Conservation (phyloP, 2,888 invertebrate species). For the Palloptera scutellata region DNA sequence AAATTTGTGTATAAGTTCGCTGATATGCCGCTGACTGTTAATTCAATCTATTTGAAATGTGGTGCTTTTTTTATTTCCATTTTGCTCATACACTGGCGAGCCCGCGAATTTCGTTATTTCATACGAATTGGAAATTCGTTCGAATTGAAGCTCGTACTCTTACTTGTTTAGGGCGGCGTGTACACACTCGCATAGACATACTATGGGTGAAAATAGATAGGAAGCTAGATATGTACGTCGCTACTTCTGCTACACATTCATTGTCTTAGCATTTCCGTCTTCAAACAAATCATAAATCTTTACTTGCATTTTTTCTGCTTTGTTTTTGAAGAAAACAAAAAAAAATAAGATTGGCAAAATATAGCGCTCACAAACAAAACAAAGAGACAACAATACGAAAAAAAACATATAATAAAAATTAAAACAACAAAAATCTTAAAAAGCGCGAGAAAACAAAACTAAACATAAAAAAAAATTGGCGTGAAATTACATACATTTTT, state of each 20-base stretch:
- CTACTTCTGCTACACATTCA: slow-evolving; percentile 18
- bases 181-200: neutral
- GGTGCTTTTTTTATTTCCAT: too few species aligned
- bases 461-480: slow-evolving; percentile 58
- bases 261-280: slow-evolving; percentile 49
- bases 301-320: slow-evolving; percentile 42
- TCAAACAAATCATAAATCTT: slow-evolving; percentile 60
- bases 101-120: too few species aligned
- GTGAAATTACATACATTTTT: slow-evolving; percentile 61
- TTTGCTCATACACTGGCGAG: too few species aligned
- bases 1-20: slow-evolving; percentile 38
- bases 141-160: too few species aligned
- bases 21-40: slow-evolving; percentile 54
- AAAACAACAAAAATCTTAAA: slow-evolving; percentile 20
- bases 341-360: slow-evolving; percentile 9
- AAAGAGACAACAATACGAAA: slow-evolving; percentile 23
- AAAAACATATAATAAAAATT: slow-evolving; percentile 36
- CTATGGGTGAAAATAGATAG: too few species aligned
- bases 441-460: slow-evolving; percentile 46
- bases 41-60: slow-evolving; percentile 6
- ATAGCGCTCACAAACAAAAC: slow-evolving; percentile 3
- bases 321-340: slow-evolving; percentile 44
- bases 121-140: too few species aligned
- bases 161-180: slow-evolving; percentile 16
- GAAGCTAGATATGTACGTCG: neutral